Base-by-base conservation (phyloP, 2,888 invertebrate species). In the Oligia fasciuncula region DNA sequence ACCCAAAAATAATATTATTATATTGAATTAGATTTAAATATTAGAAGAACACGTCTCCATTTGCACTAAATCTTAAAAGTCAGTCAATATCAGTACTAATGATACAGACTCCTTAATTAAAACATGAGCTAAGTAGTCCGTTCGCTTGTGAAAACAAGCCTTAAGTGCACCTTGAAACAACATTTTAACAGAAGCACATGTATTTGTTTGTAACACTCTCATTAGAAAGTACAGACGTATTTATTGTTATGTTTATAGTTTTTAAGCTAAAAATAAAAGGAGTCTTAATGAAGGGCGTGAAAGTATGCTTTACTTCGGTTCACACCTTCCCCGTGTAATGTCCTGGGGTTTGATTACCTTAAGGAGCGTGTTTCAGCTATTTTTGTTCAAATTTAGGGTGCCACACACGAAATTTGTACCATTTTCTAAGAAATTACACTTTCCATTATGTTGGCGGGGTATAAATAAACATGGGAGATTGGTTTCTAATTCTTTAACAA, bases 271-370 rank as follows among this genome's bases (percentile, higher is more conserved):
- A 95, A 95, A 95, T 96, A 95, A 93, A 91, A 85, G 78, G 75
- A 77, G 69, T 81, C 80, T 86, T 91, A 94, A 92, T 90, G 94
- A 93, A 93, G 94, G 94, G 94, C 91, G 92, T 90, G 90, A 91
- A 92, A 88, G 92, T 91, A 86, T 96, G 96, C 92, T 92, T 93
- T 92, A 88, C 93, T 90, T 96, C 94, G 89, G 90, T 94, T 95
- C 93, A 93, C 96, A 96, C 96, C 92, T 95, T 93, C 90, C 94
- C 94, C 95, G 96, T 95, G 95, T 94, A 80, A 71, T 95, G 95
- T 95, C 95, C 92, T 94, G 94, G 92, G 91, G 89, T 93, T 93
- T 94, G 94, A 96, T 95, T 95, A 95, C 94, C 92, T 94, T 87
- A 91, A 91, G 90, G 90, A 92, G 90, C 90, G 90, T 89, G 89